phyloP scores from a whole-genome alignment of 2,888 invertebrate species.

The Melieria picta region DNA sequence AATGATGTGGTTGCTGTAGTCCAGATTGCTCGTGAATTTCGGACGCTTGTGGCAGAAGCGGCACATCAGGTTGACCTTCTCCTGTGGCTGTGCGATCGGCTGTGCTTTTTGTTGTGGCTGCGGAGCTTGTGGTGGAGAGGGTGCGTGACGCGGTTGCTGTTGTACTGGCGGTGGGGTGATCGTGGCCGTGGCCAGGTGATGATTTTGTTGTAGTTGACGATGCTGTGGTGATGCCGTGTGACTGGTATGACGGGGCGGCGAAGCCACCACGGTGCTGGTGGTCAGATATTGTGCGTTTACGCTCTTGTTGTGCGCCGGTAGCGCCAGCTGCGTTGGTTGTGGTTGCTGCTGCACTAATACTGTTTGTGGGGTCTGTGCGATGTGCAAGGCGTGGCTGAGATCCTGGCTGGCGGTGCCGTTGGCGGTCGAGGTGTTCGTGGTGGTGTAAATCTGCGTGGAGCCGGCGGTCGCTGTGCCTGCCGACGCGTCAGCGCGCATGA shows the following conservation, averaged over 20 bases:
- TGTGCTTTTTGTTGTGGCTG: slow-evolving; percentile 42
- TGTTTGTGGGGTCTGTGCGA: slow-evolving; percentile 12
- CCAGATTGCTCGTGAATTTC: slow-evolving; percentile 56
- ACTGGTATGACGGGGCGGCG: not conserved
- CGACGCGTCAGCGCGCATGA: not conserved
- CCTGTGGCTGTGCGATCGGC: slow-evolving; percentile 15
- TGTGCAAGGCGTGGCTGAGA: slow-evolving; percentile 25
- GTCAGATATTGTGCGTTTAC: not conserved
- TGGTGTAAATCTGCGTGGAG: slow-evolving; percentile 24
- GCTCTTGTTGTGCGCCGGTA: slow-evolving; percentile 6
- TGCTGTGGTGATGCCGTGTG: not conserved
- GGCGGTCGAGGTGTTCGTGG: slow-evolving; percentile 20
- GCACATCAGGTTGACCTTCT: slow-evolving; percentile 51
- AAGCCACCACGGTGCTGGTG: not conserved
- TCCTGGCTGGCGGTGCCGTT: slow-evolving; percentile 12
- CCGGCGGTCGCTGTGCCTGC: not conserved
- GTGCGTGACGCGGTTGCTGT: slow-evolving; percentile 3
- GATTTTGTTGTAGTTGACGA: slow-evolving; percentile 1
- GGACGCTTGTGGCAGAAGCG: slow-evolving; percentile 61
- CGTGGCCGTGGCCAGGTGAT: not conserved
- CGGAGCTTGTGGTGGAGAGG: slow-evolving; percentile 27
- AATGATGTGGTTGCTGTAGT: slow-evolving; percentile 60
- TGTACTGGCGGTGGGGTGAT: slow-evolving; percentile 5
- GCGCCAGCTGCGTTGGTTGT: slow-evolving; percentile 18
- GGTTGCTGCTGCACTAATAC: slow-evolving; percentile 2